Evolutionary conservation across 2,888 invertebrate genomes (phyloP).

Genomic region (Parelbella ahira): DNA sequence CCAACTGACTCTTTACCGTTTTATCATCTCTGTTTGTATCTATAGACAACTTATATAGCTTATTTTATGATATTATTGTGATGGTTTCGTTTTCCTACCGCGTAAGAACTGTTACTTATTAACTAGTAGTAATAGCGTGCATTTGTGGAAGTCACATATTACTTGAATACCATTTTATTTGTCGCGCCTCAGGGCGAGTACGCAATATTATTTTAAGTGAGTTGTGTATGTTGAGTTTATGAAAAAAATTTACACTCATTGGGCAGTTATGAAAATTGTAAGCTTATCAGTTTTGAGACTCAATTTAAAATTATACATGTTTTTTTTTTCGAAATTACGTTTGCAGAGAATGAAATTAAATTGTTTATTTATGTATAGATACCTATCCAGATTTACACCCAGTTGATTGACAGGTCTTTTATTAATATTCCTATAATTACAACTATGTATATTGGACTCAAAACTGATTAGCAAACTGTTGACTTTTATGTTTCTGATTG

Average conservation of each 20-base stretch:
- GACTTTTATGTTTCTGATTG: slow-evolving; percentile 56
- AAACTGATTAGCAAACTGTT: slow-evolving; percentile 43
- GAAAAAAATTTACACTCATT: slow-evolving; percentile 61
- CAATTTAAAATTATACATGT: background rate
- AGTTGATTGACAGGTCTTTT: too few species aligned
- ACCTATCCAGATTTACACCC: too few species aligned
- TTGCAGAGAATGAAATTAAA: too few species aligned
- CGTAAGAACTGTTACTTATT: slow-evolving; percentile 72
- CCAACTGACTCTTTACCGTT: slow-evolving; percentile 55
- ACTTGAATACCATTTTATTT: slow-evolving; percentile 65
- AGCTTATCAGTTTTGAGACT: slow-evolving; percentile 41
- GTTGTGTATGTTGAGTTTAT: slow-evolving; percentile 53
- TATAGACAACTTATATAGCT: slow-evolving; percentile 72
- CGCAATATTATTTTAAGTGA: slow-evolving; percentile 63
- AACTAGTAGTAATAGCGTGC: slow-evolving; percentile 65
- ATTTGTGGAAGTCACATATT: slow-evolving; percentile 69
- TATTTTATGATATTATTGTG: slow-evolving; percentile 75
- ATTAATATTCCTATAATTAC: too few species aligned
- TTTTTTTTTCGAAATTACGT: background rate
- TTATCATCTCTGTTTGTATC: slow-evolving; percentile 73
- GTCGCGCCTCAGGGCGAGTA: slow-evolving; percentile 53
- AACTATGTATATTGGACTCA: slow-evolving; percentile 29
- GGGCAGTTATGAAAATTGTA: slow-evolving; percentile 67
- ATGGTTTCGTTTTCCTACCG: slow-evolving; percentile 78
- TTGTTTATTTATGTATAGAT: too few species aligned